Evolutionary conservation across 2,113 vertebrate genomes (phyloP).

Genomic region (Lanius ludovicianus): DNA sequence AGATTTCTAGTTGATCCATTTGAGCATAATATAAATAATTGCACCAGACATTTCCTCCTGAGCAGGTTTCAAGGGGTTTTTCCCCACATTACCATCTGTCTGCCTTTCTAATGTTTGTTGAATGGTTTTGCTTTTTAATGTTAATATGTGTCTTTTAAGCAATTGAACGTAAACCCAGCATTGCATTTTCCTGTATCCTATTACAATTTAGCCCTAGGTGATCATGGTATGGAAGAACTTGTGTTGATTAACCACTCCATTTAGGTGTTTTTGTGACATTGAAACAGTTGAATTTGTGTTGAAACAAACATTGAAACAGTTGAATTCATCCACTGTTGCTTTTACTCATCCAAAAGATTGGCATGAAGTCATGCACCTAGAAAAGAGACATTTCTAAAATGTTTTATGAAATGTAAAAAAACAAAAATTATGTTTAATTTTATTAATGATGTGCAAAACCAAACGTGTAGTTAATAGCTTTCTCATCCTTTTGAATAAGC

Average conservation of each 20-base stretch:
- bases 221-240: not conserved
- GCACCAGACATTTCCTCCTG: not conserved
- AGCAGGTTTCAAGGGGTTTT: not conserved
- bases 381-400: not conserved
- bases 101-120: not conserved
- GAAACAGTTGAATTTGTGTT: not conserved
- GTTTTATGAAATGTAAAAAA: not conserved
- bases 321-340: not conserved
- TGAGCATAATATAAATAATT: not conserved
- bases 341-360: not conserved
- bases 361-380: not conserved
- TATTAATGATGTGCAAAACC: not conserved
- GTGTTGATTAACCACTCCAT: not conserved
- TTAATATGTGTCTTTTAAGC: not conserved
- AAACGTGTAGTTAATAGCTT: not conserved
- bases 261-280: not conserved
- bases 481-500: not conserved
- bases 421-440: not conserved
- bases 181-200: not conserved
- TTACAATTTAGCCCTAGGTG: not conserved
- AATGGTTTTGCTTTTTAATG: not conserved
- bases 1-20: not conserved
- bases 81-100: not conserved
- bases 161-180: not conserved
- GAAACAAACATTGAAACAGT: not conserved